Evolutionary conservation across 2,797 vertebrate species (phyloP), one percentile per base, ranked within the genome.

Genomic region (Scomberomorus guttatus): DNA sequence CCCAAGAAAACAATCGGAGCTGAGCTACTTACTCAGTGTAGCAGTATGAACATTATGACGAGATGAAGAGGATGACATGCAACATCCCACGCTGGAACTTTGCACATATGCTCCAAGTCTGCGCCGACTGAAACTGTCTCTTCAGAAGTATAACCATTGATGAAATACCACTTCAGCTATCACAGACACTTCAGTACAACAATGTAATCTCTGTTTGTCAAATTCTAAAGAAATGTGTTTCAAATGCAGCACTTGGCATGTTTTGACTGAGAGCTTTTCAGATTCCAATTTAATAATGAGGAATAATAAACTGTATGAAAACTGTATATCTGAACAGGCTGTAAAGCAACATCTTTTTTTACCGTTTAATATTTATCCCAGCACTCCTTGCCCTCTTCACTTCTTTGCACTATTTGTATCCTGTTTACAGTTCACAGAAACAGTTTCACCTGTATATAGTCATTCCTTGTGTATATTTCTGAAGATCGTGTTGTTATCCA

Each of bases 181-280:
- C 44, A 17, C 22, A 29, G 32, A 3, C 29, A 11, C 67, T 57
- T 50, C 14, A 51, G 3, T 39, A 52, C 22, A 50, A 20, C 68
- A 50, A 12, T n/a, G 55, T 50, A 14, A 42, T 24, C 54, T 11
- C 10, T 46, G 25, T 68, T 37, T 61, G 65, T 55, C 50, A 55
- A 12, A 61, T 50, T 61, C 59, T n/a, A 15, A 56, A 37, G 10
- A 61, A 56, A 24, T 24, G n/a, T 54, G 46, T 44, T 42, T 2
- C 14, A 51, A 60, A 67, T 67, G 64, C 65, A 29, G 4, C 37
- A 25, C 37, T 56, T 29, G 20, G 20, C 51, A 60, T 29, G 70
- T 62, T 62, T 68, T 25, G 42, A 32, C 54, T 54, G 17, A 52
- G 37, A 62, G 24, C 57, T 63, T 44, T 69, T 63, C 32, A 44